phyloP scores from a whole-genome alignment of 2,888 invertebrate genomes.

The Dendrolimus houi region DNA sequence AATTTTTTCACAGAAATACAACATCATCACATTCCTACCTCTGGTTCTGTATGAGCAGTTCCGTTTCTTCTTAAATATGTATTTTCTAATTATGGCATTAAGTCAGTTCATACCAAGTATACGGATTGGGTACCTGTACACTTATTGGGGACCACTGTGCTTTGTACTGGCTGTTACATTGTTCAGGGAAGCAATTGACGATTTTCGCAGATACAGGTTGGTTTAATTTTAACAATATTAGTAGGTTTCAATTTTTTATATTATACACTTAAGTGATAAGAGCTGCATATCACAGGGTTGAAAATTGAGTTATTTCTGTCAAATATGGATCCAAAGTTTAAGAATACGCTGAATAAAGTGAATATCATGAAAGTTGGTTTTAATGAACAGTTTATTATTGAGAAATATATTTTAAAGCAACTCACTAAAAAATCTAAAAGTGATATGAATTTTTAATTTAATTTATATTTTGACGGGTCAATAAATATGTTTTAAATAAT shows the following conservation, averaged over 20 bases:
- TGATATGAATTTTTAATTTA: no score
- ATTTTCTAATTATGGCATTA: conserved; percentile 98
- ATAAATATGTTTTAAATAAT: no score
- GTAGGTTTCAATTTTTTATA: no score
- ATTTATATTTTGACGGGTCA: no score
- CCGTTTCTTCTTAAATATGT: conserved; percentile 98
- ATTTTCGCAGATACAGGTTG: conserved; percentile 88
- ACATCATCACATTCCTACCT: conserved; percentile 91
- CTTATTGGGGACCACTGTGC: conserved; percentile 99
- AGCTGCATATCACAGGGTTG: no score
- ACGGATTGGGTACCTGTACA: conserved; percentile 97
- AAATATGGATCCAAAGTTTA: no score
- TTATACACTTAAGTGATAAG: no score
- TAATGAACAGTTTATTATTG: not conserved
- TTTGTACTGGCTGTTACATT: conserved; percentile 98
- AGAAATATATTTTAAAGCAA: not conserved
- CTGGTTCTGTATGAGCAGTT: conserved; percentile 98
- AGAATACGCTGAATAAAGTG: no score
- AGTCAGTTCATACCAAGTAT: conserved; percentile 99
- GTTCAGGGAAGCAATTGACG: conserved; percentile 97
- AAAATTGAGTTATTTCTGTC: no score
- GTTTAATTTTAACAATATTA: not conserved
- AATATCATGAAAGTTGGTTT: no score
- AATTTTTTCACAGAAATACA: conserved; percentile 89
- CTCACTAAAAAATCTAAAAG: not conserved